Conservation (phyloP, 2,888 invertebrate species). For the Drosophila aldrichi region DNA sequence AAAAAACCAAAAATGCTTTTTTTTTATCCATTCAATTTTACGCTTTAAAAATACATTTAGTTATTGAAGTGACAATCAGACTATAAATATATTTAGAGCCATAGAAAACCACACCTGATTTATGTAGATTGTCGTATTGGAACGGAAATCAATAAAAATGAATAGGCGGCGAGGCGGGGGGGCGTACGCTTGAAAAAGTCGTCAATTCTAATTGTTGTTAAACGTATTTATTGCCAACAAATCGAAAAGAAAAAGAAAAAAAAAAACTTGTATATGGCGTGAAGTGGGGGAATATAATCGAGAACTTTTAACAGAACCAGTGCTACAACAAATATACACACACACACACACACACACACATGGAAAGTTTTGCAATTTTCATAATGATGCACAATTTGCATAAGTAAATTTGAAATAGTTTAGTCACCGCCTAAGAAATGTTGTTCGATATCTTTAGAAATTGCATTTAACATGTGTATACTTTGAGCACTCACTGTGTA, state of each 20-base stretch:
- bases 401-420: conserved; percentile 36
- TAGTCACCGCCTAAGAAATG: conserved; percentile 39
- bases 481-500: conserved; percentile 48
- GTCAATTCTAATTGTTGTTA: conserved; percentile 31
- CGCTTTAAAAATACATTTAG: conserved; percentile 2
- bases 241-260: not conserved
- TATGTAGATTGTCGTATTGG: conserved; percentile 22
- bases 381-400: conserved; percentile 50
- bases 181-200: conserved; percentile 17
- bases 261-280: conserved; percentile 1
- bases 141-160: conserved; percentile 26
- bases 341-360: not conserved
- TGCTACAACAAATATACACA: conserved; percentile 5
- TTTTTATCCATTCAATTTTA: not conserved
- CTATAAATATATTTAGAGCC: conserved; percentile 11
- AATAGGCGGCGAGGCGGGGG: not conserved
- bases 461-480: conserved; percentile 24
- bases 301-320: conserved; percentile 3
- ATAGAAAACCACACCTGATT: conserved; percentile 31
- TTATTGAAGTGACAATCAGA: not conserved
- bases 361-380: conserved; percentile 1
- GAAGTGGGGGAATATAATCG: conserved; percentile 10
- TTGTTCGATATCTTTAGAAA: conserved; percentile 19
- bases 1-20: no score
- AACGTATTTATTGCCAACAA: conserved; percentile 20